phyloP scores from a whole-genome alignment of 2,113 vertebrate genomes.

The Paedocypris sp. region DNA sequence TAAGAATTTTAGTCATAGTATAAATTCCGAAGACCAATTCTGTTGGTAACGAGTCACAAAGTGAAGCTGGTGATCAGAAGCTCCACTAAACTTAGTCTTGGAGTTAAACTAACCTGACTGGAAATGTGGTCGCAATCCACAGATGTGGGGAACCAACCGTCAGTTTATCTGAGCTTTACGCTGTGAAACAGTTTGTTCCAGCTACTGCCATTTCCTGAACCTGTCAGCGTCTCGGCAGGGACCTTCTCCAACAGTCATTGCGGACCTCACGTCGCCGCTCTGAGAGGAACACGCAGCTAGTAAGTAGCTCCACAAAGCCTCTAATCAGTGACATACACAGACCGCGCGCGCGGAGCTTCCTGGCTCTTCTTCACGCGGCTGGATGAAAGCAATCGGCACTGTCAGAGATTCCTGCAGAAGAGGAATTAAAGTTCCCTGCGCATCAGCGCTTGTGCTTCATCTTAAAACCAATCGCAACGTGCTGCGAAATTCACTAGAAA shows the following conservation, averaged over 20 bases:
- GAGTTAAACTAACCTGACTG: too few species aligned
- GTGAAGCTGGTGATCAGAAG: too few species aligned
- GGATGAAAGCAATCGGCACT: not conserved
- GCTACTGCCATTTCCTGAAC: constrained; percentile 24
- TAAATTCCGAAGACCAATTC: too few species aligned
- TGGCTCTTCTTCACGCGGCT: not conserved
- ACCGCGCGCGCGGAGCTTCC: not conserved
- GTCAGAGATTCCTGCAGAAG: not conserved
- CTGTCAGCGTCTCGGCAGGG: constrained; percentile 2
- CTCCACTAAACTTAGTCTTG: too few species aligned
- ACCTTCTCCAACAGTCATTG: constrained; percentile 25
- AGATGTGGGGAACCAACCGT: too few species aligned
- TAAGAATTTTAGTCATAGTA: too few species aligned
- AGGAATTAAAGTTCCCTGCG: constrained; percentile 1
- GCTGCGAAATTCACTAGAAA: not conserved
- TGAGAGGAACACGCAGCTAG: constrained; percentile 19
- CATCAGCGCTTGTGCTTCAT: not conserved
- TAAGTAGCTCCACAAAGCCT: constrained; percentile 18
- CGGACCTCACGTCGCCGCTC: constrained; percentile 26
- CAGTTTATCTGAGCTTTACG: not conserved
- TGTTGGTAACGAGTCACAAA: too few species aligned
- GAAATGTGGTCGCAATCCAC: too few species aligned
- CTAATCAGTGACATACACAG: constrained; percentile 24
- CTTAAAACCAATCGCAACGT: not conserved
- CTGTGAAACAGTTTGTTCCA: constrained; percentile 1